Conservation (phyloP, 2,888 invertebrate species). For the Argyresthia albistria region DNA sequence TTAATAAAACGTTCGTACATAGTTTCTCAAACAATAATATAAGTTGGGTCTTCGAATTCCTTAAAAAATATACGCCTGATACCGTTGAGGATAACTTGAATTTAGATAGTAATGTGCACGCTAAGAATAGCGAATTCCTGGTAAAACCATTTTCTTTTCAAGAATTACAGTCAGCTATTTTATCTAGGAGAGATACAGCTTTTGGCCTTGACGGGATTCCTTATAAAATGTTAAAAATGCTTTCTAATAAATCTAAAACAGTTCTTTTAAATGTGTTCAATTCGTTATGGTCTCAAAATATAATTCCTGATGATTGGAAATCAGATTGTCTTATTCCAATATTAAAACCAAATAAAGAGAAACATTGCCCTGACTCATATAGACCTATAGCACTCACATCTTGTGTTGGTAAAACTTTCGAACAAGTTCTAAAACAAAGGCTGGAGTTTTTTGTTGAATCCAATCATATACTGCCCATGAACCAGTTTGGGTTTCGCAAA, state of each 20-base stretch:
- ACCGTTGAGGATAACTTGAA: too few relatives aligned
- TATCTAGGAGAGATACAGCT: background rate
- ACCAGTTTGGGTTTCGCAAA: slow-evolving; percentile 1
- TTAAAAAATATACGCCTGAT: too few relatives aligned
- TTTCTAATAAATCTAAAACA: background rate
- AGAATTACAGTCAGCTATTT: too few relatives aligned
- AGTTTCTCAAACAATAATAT: too few relatives aligned
- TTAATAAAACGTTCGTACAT: too few relatives aligned
- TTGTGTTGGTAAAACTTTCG: background rate
- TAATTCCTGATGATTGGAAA: background rate
- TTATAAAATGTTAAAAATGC: background rate
- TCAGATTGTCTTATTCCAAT: background rate
- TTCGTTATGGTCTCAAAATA: background rate
- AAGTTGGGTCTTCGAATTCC: too few relatives aligned
- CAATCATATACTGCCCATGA: background rate
- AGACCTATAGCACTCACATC: background rate
- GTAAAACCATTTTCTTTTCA: too few relatives aligned
- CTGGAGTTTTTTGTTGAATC: background rate
- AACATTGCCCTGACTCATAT: background rate
- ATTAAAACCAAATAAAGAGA: too few relatives aligned
- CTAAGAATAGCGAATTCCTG: too few relatives aligned
- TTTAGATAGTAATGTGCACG: too few relatives aligned
- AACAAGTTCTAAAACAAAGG: background rate
- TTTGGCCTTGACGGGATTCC: background rate
- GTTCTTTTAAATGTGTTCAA: background rate